These are phyloP conservation scores for Pipra filicauda DNA, from an alignment of 2,113 vertebrate genomes.

Conservation along the genomic window DNA sequence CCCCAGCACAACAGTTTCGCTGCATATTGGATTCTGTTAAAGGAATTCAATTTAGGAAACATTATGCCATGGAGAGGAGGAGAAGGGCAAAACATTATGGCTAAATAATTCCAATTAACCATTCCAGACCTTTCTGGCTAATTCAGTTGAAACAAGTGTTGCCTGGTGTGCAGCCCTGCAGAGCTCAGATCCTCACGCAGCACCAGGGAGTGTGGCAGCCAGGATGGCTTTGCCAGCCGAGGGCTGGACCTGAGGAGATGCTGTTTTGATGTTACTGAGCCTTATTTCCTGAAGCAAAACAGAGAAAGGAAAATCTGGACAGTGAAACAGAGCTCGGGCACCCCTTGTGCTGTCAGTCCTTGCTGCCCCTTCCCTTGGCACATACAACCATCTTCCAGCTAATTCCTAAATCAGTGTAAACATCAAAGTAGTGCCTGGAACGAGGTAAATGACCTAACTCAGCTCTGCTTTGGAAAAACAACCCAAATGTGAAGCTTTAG, in stretches of 20 bases:
- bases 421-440: neutral
- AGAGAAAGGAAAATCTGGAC: neutral
- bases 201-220: fast-evolving
- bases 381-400: neutral
- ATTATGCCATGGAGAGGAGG: constrained; percentile 1
- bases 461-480: neutral
- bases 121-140: constrained; percentile 50
- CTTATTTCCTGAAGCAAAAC: neutral
- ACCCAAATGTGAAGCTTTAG: neutral
- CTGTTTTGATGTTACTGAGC: neutral
- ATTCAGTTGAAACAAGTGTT: constrained; percentile 48
- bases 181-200: neutral
- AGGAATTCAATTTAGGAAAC: constrained; percentile 50
- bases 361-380: neutral
- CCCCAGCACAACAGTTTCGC: neutral
- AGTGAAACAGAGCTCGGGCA: neutral
- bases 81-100: constrained; percentile 13
- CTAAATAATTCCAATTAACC: constrained; percentile 58
- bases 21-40: constrained; percentile 23
- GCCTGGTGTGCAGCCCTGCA: constrained; percentile 10
- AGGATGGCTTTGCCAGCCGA: neutral
- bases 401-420: neutral
- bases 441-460: neutral
- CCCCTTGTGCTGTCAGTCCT: neutral
- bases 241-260: neutral